These are phyloP conservation scores for Oophaga pumilio DNA, from an alignment of 2,113 vertebrate species.

Conservation along the genomic window DNA sequence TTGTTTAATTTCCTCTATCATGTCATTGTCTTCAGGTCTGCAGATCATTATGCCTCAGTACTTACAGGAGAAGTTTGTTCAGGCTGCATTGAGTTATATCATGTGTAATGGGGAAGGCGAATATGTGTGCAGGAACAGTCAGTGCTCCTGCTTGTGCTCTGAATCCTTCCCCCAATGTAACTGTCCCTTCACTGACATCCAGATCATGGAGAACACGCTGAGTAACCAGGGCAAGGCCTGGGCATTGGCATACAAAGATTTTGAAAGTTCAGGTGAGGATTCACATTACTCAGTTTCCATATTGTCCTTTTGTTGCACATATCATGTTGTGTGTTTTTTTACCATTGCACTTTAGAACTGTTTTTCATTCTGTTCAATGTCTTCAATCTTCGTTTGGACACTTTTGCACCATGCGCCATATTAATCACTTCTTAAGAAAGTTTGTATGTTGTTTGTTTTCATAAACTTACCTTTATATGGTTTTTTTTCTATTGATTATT, in stretches of 20 bases:
- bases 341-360: background rate
- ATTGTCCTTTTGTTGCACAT: background rate
- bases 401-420: background rate
- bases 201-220: conserved; percentile 96
- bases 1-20: conserved; percentile 42
- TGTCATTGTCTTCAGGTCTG: conserved; percentile 78
- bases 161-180: conserved; percentile 97
- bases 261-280: conserved; percentile 92
- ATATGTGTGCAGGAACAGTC: conserved; percentile 90
- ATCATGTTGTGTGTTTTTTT: background rate
- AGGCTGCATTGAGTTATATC: conserved; percentile 98
- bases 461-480: conserved; percentile 1
- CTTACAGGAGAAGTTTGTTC: conserved; percentile 98
- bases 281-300: background rate
- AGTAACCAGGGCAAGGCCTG: conserved; percentile 91
- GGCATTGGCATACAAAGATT: conserved; percentile 93
- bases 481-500: background rate
- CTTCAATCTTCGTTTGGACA: background rate
- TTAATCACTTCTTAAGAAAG: background rate
- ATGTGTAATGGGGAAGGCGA: conserved; percentile 99
- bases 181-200: conserved; percentile 97
- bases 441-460: background rate
- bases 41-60: conserved; percentile 98
- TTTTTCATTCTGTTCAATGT: background rate
- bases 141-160: conserved; percentile 90